Evolutionary conservation across 2,797 vertebrate genomes (phyloP).

Genomic region (Distichodus sexfasciatus): DNA sequence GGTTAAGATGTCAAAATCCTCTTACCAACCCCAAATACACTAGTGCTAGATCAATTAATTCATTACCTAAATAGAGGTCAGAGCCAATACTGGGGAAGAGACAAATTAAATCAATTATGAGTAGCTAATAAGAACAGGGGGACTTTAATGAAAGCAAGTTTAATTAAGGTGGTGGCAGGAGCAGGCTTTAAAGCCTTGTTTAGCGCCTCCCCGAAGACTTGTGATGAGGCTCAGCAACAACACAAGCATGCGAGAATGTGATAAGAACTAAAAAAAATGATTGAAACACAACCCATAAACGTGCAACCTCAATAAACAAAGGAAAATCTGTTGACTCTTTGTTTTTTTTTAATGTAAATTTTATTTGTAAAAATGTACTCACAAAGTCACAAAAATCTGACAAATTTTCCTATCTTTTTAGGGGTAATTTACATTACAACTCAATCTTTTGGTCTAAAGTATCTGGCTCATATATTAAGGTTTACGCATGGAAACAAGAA

Average conservation of each 20-base stretch:
- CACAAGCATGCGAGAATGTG: not conserved
- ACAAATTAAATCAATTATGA: slow-evolving; percentile 97
- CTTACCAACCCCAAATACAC: slow-evolving; percentile 66
- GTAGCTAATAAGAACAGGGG: slow-evolving; percentile 85
- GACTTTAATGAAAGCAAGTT: slow-evolving; percentile 95
- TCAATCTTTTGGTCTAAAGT: too few relatives aligned
- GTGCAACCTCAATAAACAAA: not conserved
- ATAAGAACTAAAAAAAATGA: slow-evolving; percentile 4
- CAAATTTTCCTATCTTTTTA: too few relatives aligned
- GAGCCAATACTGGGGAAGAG: slow-evolving; percentile 67
- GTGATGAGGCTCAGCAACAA: slow-evolving; percentile 10
- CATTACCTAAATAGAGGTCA: slow-evolving; percentile 80
- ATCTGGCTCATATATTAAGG: too few relatives aligned
- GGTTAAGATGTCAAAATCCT: slow-evolving; percentile 69
- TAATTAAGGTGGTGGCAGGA: slow-evolving; percentile 84
- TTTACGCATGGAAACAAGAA: too few relatives aligned
- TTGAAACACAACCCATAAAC: not conserved
- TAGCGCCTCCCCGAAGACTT: slow-evolving; percentile 62
- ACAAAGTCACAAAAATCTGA: too few relatives aligned
- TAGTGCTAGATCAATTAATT: slow-evolving; percentile 76
- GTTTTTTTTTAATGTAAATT: too few relatives aligned
- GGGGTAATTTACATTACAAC: too few relatives aligned
- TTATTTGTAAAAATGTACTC: too few relatives aligned
- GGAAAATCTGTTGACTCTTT: too few relatives aligned
- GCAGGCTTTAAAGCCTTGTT: slow-evolving; percentile 69